These are phyloP conservation scores for Eristalis tenax DNA, from an alignment of 2,888 invertebrate genomes.

Conservation along the genomic window DNA sequence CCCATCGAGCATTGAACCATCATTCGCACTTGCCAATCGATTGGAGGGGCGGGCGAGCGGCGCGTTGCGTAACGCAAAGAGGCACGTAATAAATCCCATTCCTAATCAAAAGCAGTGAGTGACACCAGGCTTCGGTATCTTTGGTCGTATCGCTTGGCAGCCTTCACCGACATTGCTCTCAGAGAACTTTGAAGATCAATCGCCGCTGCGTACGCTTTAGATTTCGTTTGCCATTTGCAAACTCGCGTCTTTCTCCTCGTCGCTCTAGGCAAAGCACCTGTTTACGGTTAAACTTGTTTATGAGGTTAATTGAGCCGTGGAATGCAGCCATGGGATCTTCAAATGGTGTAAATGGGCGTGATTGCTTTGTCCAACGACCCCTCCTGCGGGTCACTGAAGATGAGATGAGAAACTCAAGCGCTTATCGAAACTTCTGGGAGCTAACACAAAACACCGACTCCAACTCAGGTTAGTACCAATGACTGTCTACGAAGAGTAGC, in stretches of 20 bases:
- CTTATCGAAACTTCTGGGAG: no score
- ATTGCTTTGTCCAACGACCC: no score
- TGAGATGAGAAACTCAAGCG: no score
- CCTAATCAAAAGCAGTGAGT: slow-evolving; percentile 36
- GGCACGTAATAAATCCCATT: neutral
- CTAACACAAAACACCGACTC: no score
- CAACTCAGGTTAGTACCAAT: no score
- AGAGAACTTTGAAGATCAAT: neutral
- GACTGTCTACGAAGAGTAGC: no score
- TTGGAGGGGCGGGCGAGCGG: no score
- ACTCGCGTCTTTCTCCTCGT: neutral
- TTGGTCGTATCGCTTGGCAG: neutral
- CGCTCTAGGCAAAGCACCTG: slow-evolving; percentile 32
- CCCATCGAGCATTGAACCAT: slow-evolving; percentile 60
- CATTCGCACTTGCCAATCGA: neutral
- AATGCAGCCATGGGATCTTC: slow-evolving; percentile 31
- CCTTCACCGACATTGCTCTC: neutral
- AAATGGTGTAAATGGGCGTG: slow-evolving; percentile 22
- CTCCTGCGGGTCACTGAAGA: no score
- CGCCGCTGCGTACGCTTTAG: neutral
- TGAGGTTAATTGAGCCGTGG: neutral
- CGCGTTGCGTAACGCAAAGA: slow-evolving; percentile 28
- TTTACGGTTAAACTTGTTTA: slow-evolving; percentile 53
- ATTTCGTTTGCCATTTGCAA: neutral
- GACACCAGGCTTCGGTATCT: neutral